Evolutionary conservation across 2,888 invertebrate genomes (phyloP).

Genomic region (Spodoptera picta): DNA sequence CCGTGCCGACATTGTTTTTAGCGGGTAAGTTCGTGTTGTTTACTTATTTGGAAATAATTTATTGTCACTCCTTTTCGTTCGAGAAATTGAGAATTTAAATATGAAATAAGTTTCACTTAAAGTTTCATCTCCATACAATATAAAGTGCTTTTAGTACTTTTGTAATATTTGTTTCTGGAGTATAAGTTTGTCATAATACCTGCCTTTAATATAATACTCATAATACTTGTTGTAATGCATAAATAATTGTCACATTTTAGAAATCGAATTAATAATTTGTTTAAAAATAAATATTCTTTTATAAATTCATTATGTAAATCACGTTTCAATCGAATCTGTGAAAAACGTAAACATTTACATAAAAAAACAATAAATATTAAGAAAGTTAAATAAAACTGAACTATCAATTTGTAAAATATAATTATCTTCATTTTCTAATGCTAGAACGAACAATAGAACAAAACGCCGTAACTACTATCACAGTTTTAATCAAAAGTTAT

Average conservation of each 20-base stretch:
- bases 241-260: constrained; percentile 30
- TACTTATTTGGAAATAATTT: constrained; percentile 2
- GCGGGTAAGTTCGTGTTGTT: constrained; percentile 64
- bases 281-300: no score
- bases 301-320: no score
- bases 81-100: no score
- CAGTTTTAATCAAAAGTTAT: constrained; percentile 9
- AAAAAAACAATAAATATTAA: constrained; percentile 8
- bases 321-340: no score
- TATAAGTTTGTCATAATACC: no score
- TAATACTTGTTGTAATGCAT: background rate
- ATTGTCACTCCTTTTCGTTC: no score
- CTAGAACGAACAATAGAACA: constrained; percentile 15
- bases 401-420: background rate
- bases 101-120: no score
- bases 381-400: constrained; percentile 10
- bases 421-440: constrained; percentile 4
- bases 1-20: constrained; percentile 54
- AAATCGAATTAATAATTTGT: constrained; percentile 2
- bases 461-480: constrained; percentile 20
- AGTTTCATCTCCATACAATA: no score
- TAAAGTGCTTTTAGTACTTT: no score
- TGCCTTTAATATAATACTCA: no score
- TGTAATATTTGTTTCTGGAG: no score
- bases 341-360: no score